phyloP scores from a whole-genome alignment of 1,140 invertebrate genomes.

The Drosophila micromelanica region DNA sequence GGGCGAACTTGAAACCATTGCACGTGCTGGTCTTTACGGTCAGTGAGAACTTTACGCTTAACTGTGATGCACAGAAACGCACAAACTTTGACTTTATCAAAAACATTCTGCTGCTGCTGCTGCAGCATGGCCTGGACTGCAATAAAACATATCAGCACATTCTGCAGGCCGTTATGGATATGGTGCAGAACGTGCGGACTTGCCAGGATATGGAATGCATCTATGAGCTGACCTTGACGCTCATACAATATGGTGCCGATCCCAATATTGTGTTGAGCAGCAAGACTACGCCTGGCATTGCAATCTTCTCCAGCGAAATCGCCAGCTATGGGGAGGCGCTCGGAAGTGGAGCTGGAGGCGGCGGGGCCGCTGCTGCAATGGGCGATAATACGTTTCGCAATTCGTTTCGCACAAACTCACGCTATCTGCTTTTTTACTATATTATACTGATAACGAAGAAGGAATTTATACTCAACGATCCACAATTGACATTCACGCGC shows the following conservation, averaged over 20 bases:
- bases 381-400: slow-evolving; percentile 84
- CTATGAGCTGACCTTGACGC: slow-evolving; percentile 88
- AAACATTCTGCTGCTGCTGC: slow-evolving; percentile 88
- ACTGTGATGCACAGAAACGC: slow-evolving; percentile 87
- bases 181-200: slow-evolving; percentile 89
- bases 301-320: slow-evolving; percentile 83
- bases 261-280: slow-evolving; percentile 87
- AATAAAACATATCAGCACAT: slow-evolving; percentile 89
- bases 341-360: slow-evolving; percentile 35
- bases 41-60: slow-evolving; percentile 90
- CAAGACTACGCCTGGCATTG: slow-evolving; percentile 82
- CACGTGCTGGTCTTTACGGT: slow-evolving; percentile 90
- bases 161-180: slow-evolving; percentile 88
- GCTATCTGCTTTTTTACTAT: slow-evolving; percentile 89
- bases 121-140: slow-evolving; percentile 89
- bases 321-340: slow-evolving; percentile 70
- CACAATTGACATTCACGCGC: slow-evolving; percentile 87
- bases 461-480: slow-evolving; percentile 88
- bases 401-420: slow-evolving; percentile 87
- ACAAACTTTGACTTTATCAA: slow-evolving; percentile 88
- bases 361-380: slow-evolving; percentile 37
- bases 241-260: slow-evolving; percentile 89
- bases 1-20: slow-evolving; percentile 89
- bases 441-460: slow-evolving; percentile 88
- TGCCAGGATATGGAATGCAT: slow-evolving; percentile 88